Conservation (phyloP, 2,113 vertebrate species). For the Xenopus laevis region DNA sequence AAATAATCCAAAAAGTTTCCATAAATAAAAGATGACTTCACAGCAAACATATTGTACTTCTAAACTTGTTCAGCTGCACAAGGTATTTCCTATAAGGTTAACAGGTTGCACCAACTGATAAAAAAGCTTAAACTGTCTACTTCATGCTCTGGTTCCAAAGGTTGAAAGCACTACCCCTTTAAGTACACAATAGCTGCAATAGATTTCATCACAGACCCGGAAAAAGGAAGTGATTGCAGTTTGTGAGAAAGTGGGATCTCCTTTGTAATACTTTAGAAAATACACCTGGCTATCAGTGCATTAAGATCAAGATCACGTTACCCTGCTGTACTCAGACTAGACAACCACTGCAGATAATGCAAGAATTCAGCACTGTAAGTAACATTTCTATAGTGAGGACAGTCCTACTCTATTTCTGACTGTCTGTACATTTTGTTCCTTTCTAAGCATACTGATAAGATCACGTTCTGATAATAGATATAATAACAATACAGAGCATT, state of each 20-base stretch:
- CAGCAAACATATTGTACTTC: too few species aligned
- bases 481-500: too few species aligned
- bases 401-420: too few species aligned
- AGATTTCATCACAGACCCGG: slow-evolving; percentile 42
- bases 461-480: too few species aligned
- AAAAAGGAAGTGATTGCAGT: slow-evolving; percentile 39
- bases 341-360: slow-evolving; percentile 17
- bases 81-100: background rate
- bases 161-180: slow-evolving; percentile 25
- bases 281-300: slow-evolving; percentile 14
- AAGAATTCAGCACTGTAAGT: slow-evolving; percentile 19
- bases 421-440: too few species aligned
- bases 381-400: background rate
- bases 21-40: too few species aligned
- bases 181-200: slow-evolving; percentile 24
- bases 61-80: too few species aligned
- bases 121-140: background rate
- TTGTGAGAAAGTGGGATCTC: slow-evolving; percentile 9
- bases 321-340: background rate
- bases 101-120: background rate
- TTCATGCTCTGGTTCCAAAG: slow-evolving; percentile 3
- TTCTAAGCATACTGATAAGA: too few species aligned
- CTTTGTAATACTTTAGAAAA: background rate
- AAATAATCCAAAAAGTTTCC: too few species aligned
- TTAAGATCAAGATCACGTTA: background rate